A percentile compares a stretch with the other conserved stretches of the same genome.
phyloP scores from a whole-genome alignment of 2,888 invertebrate species.

The Dasypolia templi region DNA sequence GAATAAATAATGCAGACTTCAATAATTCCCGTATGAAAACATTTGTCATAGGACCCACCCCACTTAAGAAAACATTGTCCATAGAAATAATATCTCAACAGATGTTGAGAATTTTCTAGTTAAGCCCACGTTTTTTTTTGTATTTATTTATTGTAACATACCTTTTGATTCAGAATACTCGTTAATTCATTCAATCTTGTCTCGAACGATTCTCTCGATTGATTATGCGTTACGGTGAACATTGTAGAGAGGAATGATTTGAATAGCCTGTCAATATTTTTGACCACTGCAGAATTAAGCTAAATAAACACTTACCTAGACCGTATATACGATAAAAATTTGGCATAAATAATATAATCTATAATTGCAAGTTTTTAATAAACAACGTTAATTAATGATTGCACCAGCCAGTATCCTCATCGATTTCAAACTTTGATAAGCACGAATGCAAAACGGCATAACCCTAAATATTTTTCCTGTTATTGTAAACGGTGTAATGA shows the following conservation, averaged over 20 bases:
- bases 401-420: neutral
- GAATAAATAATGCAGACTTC: neutral
- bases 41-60: too few species aligned
- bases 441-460: slow-evolving; percentile 20
- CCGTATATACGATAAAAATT: neutral
- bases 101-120: neutral
- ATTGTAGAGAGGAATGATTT: neutral
- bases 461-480: slow-evolving; percentile 9
- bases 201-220: neutral
- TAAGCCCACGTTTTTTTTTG: too few species aligned
- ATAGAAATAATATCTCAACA: too few species aligned
- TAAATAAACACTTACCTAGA: too few species aligned
- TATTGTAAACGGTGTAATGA: slow-evolving; percentile 12
- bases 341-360: neutral
- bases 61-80: too few species aligned
- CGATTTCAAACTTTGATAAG: slow-evolving; percentile 24
- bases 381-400: slow-evolving; percentile 1
- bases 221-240: neutral
- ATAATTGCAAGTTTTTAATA: neutral
- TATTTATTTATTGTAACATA: too few species aligned
- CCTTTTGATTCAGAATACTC: slow-evolving; percentile 1
- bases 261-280: neutral
- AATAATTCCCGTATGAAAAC: too few species aligned
- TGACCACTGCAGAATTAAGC: neutral
- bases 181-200: slow-evolving; percentile 15